Base-by-base conservation (phyloP, 30 jellyfish, hydroid and myxozoan genomes). In the Pelagia noctiluca region DNA sequence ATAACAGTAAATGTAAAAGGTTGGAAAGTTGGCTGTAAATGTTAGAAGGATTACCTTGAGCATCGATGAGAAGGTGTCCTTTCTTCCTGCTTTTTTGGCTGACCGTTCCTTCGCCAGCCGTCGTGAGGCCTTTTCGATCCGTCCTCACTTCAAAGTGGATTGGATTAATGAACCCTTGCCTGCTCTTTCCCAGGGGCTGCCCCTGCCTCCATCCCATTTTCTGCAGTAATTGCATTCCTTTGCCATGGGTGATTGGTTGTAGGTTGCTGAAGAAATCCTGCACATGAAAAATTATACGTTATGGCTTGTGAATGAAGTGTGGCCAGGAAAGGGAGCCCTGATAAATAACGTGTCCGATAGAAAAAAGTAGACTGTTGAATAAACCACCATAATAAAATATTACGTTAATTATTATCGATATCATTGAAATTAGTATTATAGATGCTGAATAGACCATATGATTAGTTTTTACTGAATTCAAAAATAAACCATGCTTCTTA, bases 191-290 rank as follows among this genome's bases (percentile, higher is more conserved):
- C 62, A 95, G 82, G 11, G 99, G 97, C 33, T 76, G 87, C 1
- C 99, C 99, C 18, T 30, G 86, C 64, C 84, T 65, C 99, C 99
- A 95, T 21, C 99, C 99, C 99, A 95, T 89, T 50, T 89, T 89
- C 87, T 88, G 94, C 80, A 95, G 48, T 85, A 95, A 36, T 31
- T 93, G 75, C 37, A 68, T 78, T 8, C 99, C 99, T 50, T 84
- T 64, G 1, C 99, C 99, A 16, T 96, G 96, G 0, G 90, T 85
- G 8, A 95, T 85, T 35, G 99, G 99, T 35, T 72, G 82, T 18
- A 95, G 71, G 26, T 85, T 37, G 78, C 78, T 94, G 75, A 95
- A 82, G 78, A 88, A 86, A 74, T 95, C 99, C 99, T 95, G 38
- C 19, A 0, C n/a, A 60, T 30, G 48, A 78, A 65, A 22, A 76